phyloP scores from a whole-genome alignment of 1,140 invertebrate genomes.

The Platorchestia sp. region DNA sequence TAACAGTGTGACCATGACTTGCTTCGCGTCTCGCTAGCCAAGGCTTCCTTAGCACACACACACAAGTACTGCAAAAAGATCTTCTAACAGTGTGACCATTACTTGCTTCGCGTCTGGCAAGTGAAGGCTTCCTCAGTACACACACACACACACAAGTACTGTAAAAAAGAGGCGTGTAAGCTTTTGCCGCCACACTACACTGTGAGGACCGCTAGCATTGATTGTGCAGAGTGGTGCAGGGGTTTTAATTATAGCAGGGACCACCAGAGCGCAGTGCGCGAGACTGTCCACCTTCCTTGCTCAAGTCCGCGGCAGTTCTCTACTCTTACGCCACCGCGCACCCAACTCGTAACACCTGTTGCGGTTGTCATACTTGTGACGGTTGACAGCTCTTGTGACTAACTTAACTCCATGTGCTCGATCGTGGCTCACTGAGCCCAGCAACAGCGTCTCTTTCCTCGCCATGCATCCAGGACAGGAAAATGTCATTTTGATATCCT shows the following conservation, averaged over 20 bases:
- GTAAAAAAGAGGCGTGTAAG: neutral
- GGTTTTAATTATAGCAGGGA: neutral
- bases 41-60: neutral
- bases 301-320: neutral
- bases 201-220: neutral
- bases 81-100: neutral
- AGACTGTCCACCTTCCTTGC: neutral
- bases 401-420: neutral
- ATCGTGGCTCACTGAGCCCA: neutral
- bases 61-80: neutral
- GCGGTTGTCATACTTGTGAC: neutral
- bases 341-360: neutral
- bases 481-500: neutral
- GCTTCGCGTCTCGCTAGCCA: neutral
- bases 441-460: neutral
- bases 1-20: neutral
- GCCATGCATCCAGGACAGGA: neutral
- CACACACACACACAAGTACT: neutral
- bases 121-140: neutral
- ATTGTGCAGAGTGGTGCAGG: neutral
- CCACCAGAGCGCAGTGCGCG: neutral
- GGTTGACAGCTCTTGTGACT: neutral
- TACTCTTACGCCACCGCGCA: neutral
- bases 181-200: neutral
- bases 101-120: neutral